phyloP scores from a whole-genome alignment of 2,888 invertebrate genomes.

The Cremastobaeus sp. region DNA sequence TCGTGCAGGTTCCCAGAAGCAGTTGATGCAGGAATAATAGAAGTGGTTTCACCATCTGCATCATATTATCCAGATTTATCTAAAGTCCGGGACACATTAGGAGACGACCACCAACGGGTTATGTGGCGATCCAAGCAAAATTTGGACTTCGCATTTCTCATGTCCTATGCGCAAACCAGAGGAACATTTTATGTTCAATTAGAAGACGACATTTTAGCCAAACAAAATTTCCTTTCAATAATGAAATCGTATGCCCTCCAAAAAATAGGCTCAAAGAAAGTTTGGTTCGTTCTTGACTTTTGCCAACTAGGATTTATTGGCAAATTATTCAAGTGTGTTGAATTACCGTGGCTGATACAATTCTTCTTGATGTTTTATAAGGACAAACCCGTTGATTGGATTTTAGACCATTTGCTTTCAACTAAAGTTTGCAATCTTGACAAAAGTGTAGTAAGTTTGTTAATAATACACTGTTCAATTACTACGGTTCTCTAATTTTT shows the following conservation, averaged over 20 bases:
- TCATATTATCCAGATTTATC: constrained; percentile 93
- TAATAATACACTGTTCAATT: too few species aligned
- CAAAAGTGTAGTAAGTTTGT: constrained; percentile 81
- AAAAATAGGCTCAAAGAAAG: constrained; percentile 85
- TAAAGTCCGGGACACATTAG: constrained; percentile 86
- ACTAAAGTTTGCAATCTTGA: constrained; percentile 93
- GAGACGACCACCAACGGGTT: constrained; percentile 90
- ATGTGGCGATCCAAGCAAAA: constrained; percentile 97
- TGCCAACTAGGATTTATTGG: constrained; percentile 97
- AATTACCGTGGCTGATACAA: constrained; percentile 91
- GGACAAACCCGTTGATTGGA: constrained; percentile 98
- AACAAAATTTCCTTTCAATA: constrained; percentile 88
- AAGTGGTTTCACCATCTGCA: constrained; percentile 91
- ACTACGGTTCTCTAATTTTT: too few species aligned
- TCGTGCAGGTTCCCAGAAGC: constrained; percentile 85
- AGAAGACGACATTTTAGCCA: constrained; percentile 96
- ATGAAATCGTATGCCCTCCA: constrained; percentile 91
- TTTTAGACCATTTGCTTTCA: constrained; percentile 91
- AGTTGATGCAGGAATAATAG: constrained; percentile 89
- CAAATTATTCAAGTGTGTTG: constrained; percentile 90
- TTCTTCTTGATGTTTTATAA: constrained; percentile 97
- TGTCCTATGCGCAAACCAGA: constrained; percentile 94
- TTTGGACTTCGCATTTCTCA: constrained; percentile 93
- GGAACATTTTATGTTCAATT: constrained; percentile 94
- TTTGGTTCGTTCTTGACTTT: constrained; percentile 96